These are phyloP conservation scores for Rapana venosa DNA, from an alignment of 2,888 invertebrate genomes.

Conservation along the genomic window DNA sequence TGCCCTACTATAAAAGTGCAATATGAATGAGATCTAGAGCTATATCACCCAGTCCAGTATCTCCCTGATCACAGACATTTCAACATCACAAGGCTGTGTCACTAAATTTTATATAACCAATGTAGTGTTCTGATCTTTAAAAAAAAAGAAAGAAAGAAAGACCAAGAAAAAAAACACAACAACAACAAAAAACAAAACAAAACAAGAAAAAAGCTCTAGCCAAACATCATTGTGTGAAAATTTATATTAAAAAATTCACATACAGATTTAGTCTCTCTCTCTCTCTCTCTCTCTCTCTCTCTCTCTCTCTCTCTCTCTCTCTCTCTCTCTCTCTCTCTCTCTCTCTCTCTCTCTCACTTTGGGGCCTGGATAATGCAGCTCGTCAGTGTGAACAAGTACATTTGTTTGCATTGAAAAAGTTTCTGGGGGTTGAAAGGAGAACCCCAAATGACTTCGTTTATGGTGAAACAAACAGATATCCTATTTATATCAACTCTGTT, in stretches of 20 bases:
- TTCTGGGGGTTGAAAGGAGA: too few species aligned
- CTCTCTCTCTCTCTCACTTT: neutral
- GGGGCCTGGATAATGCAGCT: neutral
- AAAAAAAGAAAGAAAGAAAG: neutral
- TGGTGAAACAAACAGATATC: neutral
- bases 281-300: neutral
- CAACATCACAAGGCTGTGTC: too few species aligned
- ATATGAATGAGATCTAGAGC: too few species aligned
- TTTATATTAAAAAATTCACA: neutral
- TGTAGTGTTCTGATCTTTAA: too few species aligned
- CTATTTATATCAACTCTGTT: neutral
- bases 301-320: neutral
- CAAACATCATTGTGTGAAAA: neutral
- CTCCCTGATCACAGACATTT: too few species aligned
- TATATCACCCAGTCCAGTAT: too few species aligned
- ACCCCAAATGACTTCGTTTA: neutral
- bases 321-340: neutral
- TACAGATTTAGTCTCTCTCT: neutral
- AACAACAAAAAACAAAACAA: neutral
- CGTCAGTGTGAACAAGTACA: neutral
- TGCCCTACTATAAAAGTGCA: neutral
- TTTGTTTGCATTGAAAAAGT: neutral
- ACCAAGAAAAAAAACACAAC: neutral
- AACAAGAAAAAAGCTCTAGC: neutral
- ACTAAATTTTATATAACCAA: too few species aligned